phyloP scores from a whole-genome alignment of 1,140 invertebrate species.

The Papilio polytes region DNA sequence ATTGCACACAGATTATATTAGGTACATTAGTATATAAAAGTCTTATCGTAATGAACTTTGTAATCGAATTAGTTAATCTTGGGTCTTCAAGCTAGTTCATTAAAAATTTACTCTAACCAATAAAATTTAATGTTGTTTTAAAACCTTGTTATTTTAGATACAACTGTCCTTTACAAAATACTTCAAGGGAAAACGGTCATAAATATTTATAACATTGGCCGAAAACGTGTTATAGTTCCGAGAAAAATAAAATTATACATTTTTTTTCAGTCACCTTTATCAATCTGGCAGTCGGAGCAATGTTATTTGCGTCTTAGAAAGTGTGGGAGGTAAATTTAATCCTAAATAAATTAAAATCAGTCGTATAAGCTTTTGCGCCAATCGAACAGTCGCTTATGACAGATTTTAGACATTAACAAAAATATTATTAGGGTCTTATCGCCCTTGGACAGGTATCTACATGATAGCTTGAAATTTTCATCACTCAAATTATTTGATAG shows the following conservation, averaged over 20 bases:
- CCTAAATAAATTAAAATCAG: not conserved
- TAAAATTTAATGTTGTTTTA: too few species aligned
- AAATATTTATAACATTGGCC: conserved; percentile 22
- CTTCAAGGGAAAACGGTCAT: conserved; percentile 5
- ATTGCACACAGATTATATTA: conserved; percentile 15
- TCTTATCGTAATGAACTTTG: too few species aligned
- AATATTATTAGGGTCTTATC: not conserved
- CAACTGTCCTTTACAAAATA: not conserved
- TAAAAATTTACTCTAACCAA: too few species aligned
- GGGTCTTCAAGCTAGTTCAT: not conserved
- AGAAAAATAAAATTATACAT: conserved; percentile 1
- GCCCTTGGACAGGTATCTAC: not conserved
- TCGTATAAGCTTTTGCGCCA: not conserved
- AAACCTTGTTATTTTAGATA: not conserved
- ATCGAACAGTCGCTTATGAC: not conserved
- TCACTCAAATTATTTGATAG: not conserved
- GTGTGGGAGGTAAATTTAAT: not conserved
- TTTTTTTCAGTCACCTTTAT: not conserved
- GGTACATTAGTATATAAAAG: not conserved
- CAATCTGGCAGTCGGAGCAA: not conserved
- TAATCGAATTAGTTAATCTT: not conserved
- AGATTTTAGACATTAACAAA: not conserved
- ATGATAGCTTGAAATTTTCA: not conserved
- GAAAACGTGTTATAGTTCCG: conserved; percentile 8
- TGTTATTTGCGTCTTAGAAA: conserved; percentile 3